Evolutionary conservation across 2,888 invertebrate species (phyloP).

Genomic region (Agrotis puta): DNA sequence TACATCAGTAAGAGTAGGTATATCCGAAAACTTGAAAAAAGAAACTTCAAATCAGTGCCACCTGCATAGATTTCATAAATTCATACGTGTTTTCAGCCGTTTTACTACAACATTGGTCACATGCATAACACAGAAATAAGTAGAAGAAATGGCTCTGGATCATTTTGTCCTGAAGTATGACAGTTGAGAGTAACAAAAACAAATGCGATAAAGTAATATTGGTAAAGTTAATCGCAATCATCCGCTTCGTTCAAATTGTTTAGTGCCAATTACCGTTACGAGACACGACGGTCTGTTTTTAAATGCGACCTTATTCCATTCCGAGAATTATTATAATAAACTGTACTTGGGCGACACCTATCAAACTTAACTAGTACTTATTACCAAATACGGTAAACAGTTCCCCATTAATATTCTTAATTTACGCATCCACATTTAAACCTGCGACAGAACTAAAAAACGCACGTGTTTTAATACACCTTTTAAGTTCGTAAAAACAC

Average conservation of each 20-base stretch:
- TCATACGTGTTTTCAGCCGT: no score
- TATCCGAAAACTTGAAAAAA: no score
- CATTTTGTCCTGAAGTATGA: no score
- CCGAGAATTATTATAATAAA: slow-evolving; percentile 34
- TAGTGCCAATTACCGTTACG: slow-evolving; percentile 38
- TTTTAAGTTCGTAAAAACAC: slow-evolving; percentile 37
- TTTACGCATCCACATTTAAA: slow-evolving; percentile 44
- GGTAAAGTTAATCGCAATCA: neutral
- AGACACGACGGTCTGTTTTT: slow-evolving; percentile 14
- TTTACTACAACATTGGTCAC: no score
- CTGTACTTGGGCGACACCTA: slow-evolving; percentile 22
- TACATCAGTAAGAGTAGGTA: no score
- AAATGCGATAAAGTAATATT: neutral
- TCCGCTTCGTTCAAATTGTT: slow-evolving; percentile 10
- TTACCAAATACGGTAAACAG: slow-evolving; percentile 43
- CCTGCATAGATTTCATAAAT: no score
- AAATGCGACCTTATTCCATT: slow-evolving; percentile 34
- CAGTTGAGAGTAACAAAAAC: no score
- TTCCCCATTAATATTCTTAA: slow-evolving; percentile 39
- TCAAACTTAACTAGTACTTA: slow-evolving; percentile 53
- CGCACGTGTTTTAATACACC: slow-evolving; percentile 31
- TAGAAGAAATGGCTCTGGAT: no score
- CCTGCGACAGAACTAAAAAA: slow-evolving; percentile 12
- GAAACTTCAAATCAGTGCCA: no score
- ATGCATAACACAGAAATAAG: no score